Conservation (phyloP, 2,113 vertebrate species). For the Leucosticte australis region DNA sequence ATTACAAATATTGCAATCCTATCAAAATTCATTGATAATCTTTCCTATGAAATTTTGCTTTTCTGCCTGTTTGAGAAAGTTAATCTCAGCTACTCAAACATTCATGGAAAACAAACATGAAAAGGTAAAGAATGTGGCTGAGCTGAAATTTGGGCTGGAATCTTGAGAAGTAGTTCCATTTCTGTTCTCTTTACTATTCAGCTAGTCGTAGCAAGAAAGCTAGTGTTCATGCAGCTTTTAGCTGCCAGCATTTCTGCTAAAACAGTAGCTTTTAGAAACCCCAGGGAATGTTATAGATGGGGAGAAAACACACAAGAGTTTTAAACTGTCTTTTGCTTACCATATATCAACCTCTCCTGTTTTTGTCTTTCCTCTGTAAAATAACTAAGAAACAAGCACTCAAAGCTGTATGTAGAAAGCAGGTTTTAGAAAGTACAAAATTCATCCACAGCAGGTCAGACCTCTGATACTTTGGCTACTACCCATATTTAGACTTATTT, state of each 20-base stretch:
- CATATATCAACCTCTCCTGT: not conserved
- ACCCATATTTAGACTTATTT: not conserved
- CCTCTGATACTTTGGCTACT: not conserved
- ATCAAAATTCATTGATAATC: not conserved
- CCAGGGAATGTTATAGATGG: not conserved
- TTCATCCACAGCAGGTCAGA: not conserved
- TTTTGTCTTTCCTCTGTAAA: not conserved
- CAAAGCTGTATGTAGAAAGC: not conserved
- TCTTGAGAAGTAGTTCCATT: not conserved
- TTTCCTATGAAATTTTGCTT: not conserved
- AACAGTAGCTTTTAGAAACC: constrained; percentile 7
- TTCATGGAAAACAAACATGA: constrained; percentile 21
- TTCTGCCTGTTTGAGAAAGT: not conserved
- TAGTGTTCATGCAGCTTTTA: not conserved
- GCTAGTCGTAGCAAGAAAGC: not conserved
- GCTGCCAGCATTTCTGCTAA: not conserved
- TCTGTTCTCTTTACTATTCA: not conserved
- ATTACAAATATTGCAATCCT: not conserved
- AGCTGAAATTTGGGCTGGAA: not conserved
- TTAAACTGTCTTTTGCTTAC: not conserved
- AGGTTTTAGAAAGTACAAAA: not conserved
- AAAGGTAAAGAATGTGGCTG: not conserved
- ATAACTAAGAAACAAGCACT: not conserved
- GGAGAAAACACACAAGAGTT: not conserved
- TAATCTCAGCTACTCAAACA: constrained; percentile 3